phyloP scores from a whole-genome alignment of 2,113 vertebrate genomes.

The Apeltes quadracus region DNA sequence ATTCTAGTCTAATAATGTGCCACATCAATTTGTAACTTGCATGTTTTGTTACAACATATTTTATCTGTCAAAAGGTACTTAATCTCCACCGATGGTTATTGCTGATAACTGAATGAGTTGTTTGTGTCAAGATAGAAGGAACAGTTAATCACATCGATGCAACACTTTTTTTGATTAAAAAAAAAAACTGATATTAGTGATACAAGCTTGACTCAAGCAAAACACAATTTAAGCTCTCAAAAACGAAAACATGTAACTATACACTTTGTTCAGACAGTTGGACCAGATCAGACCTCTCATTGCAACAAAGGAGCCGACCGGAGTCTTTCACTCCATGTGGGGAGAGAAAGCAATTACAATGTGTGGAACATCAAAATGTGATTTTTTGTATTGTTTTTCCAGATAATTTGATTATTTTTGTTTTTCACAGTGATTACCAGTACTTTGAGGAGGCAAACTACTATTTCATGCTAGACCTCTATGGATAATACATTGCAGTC shows the following conservation, averaged over 20 bases:
- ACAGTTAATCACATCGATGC: neutral
- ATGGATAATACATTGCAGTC: neutral
- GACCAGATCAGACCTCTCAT: conserved; percentile 2
- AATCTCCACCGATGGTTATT: neutral
- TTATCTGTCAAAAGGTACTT: conserved; percentile 7
- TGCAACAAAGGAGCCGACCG: neutral
- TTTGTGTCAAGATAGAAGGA: conserved; percentile 14
- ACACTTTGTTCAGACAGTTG: conserved; percentile 26
- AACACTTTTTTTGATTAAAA: conserved; percentile 4
- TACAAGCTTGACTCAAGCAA: conserved; percentile 94
- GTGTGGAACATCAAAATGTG: neutral
- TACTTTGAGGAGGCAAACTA: neutral
- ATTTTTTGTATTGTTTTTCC: neutral
- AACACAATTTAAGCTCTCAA: conserved; percentile 78
- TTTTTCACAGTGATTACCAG: neutral
- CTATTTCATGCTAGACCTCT: neutral
- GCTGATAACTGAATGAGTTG: neutral
- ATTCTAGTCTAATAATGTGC: no score
- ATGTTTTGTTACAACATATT: conserved; percentile 35
- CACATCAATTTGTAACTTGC: conserved; percentile 20
- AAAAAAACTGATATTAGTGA: conserved; percentile 61
- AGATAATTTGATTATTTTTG: neutral
- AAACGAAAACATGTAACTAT: conserved; percentile 65
- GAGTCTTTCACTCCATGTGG: neutral
- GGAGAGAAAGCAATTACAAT: conserved; percentile 18